phyloP scores from a whole-genome alignment of 2,888 invertebrate species.

The Ornithoptera priamus region DNA sequence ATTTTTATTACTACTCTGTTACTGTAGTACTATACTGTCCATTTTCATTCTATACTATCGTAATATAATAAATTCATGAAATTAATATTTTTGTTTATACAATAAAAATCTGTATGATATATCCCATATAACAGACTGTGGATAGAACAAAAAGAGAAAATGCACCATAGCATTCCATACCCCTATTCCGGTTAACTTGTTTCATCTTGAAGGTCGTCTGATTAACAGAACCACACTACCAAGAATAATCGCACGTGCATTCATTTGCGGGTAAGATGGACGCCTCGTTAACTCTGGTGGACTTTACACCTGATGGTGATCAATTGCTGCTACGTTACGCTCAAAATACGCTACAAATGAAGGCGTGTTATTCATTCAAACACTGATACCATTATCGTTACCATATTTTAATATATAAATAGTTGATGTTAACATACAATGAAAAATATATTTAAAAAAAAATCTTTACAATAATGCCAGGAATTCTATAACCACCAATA shows the following conservation, averaged over 20 bases:
- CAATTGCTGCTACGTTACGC: slow-evolving; percentile 6
- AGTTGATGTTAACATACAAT: neutral
- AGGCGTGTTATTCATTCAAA: slow-evolving; percentile 11
- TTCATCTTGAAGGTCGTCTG: slow-evolving; percentile 5
- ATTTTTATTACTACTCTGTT: no score
- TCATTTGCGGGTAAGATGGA: slow-evolving; percentile 22
- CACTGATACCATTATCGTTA: neutral
- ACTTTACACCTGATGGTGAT: slow-evolving; percentile 21
- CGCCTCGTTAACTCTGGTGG: slow-evolving; percentile 16
- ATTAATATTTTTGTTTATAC: no score
- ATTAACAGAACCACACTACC: slow-evolving; percentile 5
- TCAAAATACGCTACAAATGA: slow-evolving; percentile 18
- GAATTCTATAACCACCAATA: neutral
- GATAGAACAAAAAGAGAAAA: neutral
- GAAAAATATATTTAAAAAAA: neutral
- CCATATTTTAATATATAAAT: neutral
- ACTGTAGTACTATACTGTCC: no score
- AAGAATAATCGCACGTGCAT: slow-evolving; percentile 16
- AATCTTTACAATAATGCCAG: no score
- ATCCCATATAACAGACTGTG: neutral
- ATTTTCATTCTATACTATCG: no score
- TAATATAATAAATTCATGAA: no score
- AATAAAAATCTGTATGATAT: neutral
- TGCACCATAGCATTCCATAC: neutral
- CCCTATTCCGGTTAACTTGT: neutral